Evolutionary conservation across 2,888 invertebrate genomes (phyloP).

Genomic region (Drosophila kambysellisi): DNA sequence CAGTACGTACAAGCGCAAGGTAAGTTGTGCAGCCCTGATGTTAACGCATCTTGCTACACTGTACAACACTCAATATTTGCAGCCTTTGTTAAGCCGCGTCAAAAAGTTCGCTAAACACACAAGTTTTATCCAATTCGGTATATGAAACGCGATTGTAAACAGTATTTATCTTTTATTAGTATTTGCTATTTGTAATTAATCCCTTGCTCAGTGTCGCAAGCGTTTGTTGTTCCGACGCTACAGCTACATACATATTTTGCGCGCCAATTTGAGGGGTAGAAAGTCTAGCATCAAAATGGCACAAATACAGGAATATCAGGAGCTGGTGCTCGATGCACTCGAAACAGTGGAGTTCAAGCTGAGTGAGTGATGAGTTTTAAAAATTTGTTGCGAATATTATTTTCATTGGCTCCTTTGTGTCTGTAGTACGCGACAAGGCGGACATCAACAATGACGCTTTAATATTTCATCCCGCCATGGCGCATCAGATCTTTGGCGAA

Average conservation of each 20-base stretch:
- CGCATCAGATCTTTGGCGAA: slow-evolving; percentile 97
- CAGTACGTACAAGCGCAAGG: slow-evolving; percentile 10
- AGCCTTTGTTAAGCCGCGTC: slow-evolving; percentile 55
- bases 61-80: slow-evolving; percentile 6
- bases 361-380: slow-evolving; percentile 68
- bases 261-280: slow-evolving; percentile 64
- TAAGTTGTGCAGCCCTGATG: slow-evolving; percentile 45
- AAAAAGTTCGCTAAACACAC: slow-evolving; percentile 29
- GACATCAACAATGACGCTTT: slow-evolving; percentile 89
- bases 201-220: slow-evolving; percentile 27
- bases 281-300: slow-evolving; percentile 63
- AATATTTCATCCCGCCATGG: slow-evolving; percentile 93
- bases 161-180: neutral
- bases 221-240: slow-evolving; percentile 31
- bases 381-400: neutral
- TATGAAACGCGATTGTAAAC: slow-evolving; percentile 22
- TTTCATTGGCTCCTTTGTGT: neutral
- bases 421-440: slow-evolving; percentile 87
- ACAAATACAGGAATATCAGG: slow-evolving; percentile 81
- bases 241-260: slow-evolving; percentile 58
- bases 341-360: slow-evolving; percentile 84
- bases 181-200: slow-evolving; percentile 21
- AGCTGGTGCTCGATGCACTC: slow-evolving; percentile 82
- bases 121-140: slow-evolving; percentile 12
- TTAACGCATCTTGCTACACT: slow-evolving; percentile 16